Percentiles rank a stretch among this genome's conserved stretches.
These are phyloP conservation scores for Notospermus geniculatus DNA, from an alignment of 1,140 invertebrate genomes.

Conservation along the genomic window DNA sequence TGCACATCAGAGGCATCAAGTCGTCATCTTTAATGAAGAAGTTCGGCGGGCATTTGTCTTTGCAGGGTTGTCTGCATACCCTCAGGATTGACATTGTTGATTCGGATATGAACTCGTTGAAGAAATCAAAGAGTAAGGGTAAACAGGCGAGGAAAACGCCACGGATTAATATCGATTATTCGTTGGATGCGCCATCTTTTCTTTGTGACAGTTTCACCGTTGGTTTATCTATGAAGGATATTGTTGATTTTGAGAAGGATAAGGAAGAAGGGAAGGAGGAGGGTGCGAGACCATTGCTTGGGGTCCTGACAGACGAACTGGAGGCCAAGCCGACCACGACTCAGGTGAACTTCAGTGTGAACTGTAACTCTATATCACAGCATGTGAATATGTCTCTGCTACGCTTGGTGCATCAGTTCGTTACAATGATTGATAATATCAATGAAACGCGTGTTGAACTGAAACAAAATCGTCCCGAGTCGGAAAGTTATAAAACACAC, in stretches of 20 bases:
- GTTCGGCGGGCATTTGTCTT: conserved; percentile 83
- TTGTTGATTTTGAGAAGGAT: conserved; percentile 82
- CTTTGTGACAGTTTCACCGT: conserved; percentile 86
- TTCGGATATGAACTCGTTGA: conserved; percentile 31
- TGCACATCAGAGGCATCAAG: conserved; percentile 50
- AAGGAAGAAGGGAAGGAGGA: conserved; percentile 64
- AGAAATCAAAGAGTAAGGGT: conserved; percentile 27
- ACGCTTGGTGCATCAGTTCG: conserved; percentile 90
- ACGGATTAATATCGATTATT: conserved; percentile 28
- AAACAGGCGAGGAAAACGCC: conserved; percentile 37
- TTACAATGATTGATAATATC: conserved; percentile 96
- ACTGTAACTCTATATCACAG: conserved; percentile 47
- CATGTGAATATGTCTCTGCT: conserved; percentile 92
- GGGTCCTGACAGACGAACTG: conserved; percentile 49
- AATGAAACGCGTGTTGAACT: conserved; percentile 90
- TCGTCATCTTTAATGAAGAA: conserved; percentile 64
- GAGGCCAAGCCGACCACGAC: conserved; percentile 54
- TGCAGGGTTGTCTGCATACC: conserved; percentile 81
- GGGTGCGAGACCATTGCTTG: not conserved
- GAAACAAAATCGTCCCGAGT: conserved; percentile 46
- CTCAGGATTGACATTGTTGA: conserved; percentile 93
- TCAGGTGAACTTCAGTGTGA: conserved; percentile 48
- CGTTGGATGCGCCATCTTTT: conserved; percentile 80
- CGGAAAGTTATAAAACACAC: conserved; percentile 35
- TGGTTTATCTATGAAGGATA: conserved; percentile 83